Evolutionary conservation across 2,797 vertebrate species (phyloP).

Genomic region (Natrix natrix): DNA sequence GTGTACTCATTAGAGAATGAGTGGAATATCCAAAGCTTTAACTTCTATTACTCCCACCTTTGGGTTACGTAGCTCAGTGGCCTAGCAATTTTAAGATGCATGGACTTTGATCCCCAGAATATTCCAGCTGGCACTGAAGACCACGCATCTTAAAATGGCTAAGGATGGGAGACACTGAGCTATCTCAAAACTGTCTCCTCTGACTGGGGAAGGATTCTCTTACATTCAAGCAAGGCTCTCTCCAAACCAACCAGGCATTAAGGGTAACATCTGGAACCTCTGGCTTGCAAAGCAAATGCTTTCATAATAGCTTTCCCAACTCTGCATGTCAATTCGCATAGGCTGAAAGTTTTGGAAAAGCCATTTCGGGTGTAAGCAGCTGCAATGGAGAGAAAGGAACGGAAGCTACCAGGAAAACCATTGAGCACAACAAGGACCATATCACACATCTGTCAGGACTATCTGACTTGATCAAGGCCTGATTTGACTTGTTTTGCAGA

Average conservation of each 20-base stretch:
- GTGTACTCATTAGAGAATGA: neutral
- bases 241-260: neutral
- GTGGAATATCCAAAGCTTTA: too few species aligned
- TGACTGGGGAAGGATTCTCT: neutral
- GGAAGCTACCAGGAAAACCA: neutral
- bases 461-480: neutral
- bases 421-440: neutral
- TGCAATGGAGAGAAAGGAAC: neutral
- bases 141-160: neutral
- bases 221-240: neutral
- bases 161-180: neutral
- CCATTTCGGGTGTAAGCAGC: neutral
- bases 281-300: neutral
- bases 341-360: neutral
- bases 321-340: neutral
- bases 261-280: neutral
- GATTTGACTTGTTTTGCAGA: neutral
- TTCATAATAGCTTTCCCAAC: neutral
- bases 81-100: neutral
- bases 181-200: neutral
- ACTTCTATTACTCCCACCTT: neutral
- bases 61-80: neutral
- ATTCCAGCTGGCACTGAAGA: neutral
- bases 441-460: neutral
- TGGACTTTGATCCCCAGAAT: neutral